phyloP scores from a whole-genome alignment of 2,888 invertebrate genomes.

The Trichopria drosophilae region DNA sequence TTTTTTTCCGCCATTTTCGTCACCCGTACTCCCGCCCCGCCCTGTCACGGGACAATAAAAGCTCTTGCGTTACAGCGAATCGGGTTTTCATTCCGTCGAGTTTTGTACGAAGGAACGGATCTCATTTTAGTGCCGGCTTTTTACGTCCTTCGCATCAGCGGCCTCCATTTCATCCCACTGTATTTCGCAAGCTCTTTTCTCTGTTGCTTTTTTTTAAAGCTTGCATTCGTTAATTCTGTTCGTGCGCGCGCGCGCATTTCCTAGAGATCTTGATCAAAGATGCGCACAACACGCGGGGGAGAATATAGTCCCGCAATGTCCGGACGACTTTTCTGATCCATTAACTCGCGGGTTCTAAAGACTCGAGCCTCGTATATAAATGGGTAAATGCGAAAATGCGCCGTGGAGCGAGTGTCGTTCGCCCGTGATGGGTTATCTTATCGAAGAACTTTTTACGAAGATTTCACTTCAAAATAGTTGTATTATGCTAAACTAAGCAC shows the following conservation, averaged over 20 bases:
- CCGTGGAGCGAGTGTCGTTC: no score
- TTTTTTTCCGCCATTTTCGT: slow-evolving; percentile 23
- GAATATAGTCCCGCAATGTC: no score
- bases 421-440: no score
- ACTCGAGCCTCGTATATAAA: no score
- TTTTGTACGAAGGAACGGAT: slow-evolving; percentile 49
- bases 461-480: no score
- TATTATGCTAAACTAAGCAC: no score
- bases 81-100: slow-evolving; percentile 49
- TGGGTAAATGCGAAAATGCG: no score
- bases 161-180: slow-evolving; percentile 7
- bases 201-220: slow-evolving; percentile 10
- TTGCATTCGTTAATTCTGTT: slow-evolving; percentile 27
- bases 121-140: slow-evolving; percentile 50
- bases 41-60: slow-evolving; percentile 49
- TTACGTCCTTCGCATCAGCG: slow-evolving; percentile 48
- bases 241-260: slow-evolving; percentile 41
- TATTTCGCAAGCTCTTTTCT: not conserved
- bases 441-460: no score
- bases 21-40: slow-evolving; percentile 29
- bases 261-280: slow-evolving; percentile 43
- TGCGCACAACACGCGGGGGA: slow-evolving; percentile 42
- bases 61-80: slow-evolving; percentile 43
- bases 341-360: no score
- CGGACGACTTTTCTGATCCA: no score